phyloP scores from a whole-genome alignment of 2,113 vertebrate genomes.

The Microtus ochrogaster region DNA sequence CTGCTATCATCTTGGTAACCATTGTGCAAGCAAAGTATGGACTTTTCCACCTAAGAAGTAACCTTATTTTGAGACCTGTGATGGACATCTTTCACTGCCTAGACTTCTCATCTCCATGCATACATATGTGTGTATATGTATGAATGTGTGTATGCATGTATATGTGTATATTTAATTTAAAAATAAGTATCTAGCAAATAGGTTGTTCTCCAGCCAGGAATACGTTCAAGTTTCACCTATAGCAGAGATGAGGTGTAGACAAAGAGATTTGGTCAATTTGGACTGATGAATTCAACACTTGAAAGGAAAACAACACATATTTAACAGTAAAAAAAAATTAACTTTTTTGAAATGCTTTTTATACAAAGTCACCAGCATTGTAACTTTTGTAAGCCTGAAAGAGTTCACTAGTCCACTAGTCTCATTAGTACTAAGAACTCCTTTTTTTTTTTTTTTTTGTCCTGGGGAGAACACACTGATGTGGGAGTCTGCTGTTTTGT shows the following conservation, averaged over 20 bases:
- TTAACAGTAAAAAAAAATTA: neutral
- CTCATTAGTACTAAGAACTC: neutral
- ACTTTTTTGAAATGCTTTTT: neutral
- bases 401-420: neutral
- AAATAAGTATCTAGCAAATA: constrained; percentile 31
- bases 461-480: neutral
- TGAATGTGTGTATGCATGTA: too few species aligned
- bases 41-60: neutral
- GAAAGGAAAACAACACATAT: neutral
- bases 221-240: neutral
- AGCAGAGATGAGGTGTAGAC: neutral
- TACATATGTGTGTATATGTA: too few species aligned
- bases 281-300: neutral
- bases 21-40: too few species aligned
- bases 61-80: neutral
- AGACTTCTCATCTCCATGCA: neutral
- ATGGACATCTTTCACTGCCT: too few species aligned
- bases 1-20: neutral
- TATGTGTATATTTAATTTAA: neutral
- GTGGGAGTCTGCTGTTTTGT: too few species aligned
- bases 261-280: neutral
- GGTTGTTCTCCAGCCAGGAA: neutral
- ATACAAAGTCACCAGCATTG: neutral
- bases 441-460: neutral
- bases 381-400: neutral